phyloP scores from a whole-genome alignment of 2,797 vertebrate genomes.

The Falco novaeseelandiae region DNA sequence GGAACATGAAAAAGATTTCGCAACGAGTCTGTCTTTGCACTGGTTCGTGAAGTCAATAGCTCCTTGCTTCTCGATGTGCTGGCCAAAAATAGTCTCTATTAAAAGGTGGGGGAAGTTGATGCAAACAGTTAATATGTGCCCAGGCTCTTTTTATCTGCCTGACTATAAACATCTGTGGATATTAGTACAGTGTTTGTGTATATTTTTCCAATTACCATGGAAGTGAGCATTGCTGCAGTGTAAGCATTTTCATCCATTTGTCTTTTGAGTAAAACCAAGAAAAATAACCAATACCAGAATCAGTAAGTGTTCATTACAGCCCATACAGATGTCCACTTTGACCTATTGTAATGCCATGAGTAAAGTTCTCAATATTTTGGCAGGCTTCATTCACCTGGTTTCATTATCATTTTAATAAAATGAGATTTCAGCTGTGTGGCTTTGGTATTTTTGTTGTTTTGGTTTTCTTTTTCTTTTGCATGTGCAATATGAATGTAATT shows the following conservation, averaged over 20 bases:
- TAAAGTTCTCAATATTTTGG: neutral
- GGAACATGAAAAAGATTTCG: neutral
- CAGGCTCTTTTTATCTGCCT: conserved; percentile 38
- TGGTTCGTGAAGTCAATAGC: neutral
- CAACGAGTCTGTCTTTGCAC: neutral
- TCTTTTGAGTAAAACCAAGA: conserved; percentile 55
- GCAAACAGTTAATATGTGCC: conserved; percentile 36
- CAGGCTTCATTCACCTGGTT: neutral
- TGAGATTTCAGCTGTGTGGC: neutral
- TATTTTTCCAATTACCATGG: conserved; percentile 58
- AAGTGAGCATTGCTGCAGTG: conserved; percentile 45
- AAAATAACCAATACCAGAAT: conserved; percentile 51
- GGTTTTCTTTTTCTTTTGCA: neutral
- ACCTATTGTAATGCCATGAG: neutral
- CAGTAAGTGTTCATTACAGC: neutral
- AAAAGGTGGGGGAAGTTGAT: conserved; percentile 1
- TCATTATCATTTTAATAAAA: conserved; percentile 9
- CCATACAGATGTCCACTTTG: conserved; percentile 42
- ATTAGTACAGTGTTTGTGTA: conserved; percentile 44
- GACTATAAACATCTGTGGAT: conserved; percentile 52
- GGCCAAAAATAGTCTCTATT: neutral
- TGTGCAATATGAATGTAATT: neutral
- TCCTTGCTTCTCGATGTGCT: neutral
- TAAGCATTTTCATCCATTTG: conserved; percentile 55
- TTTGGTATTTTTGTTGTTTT: neutral